phyloP scores from a whole-genome alignment of 1,140 invertebrate species.

The Drosophila jambulina region DNA sequence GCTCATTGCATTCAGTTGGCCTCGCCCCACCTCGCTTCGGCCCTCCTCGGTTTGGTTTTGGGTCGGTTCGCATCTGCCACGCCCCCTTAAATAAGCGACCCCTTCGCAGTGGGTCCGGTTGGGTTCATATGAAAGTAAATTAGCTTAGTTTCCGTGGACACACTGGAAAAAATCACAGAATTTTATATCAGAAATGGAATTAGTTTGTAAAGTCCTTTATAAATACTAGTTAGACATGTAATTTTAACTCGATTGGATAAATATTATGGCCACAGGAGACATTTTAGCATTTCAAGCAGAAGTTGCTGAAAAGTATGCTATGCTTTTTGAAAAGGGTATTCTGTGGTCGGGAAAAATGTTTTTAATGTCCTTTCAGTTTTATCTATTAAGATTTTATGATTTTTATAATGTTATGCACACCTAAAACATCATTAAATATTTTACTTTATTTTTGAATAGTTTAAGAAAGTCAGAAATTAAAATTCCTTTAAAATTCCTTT shows the following conservation, averaged over 20 bases:
- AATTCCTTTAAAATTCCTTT: neutral
- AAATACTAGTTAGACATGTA: neutral
- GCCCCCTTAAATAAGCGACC: constrained; percentile 17
- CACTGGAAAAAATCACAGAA: constrained; percentile 7
- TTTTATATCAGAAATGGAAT: rapidly evolving
- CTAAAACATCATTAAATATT: too few species aligned
- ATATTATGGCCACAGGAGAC: too few species aligned
- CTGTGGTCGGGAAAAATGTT: neutral
- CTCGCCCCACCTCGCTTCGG: neutral
- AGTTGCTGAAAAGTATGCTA: neutral
- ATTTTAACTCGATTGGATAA: neutral
- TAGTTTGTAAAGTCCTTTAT: neutral
- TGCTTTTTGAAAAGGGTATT: neutral
- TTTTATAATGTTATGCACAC: too few species aligned
- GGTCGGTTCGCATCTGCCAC: constrained; percentile 9
- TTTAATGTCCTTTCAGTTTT: too few species aligned
- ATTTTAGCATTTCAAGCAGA: neutral
- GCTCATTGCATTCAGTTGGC: constrained; percentile 51
- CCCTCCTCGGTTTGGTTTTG: constrained; percentile 38
- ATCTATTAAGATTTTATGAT: too few species aligned
- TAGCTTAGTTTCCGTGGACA: constrained; percentile 60
- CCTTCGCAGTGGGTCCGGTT: constrained; percentile 24
- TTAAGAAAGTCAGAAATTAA: neutral
- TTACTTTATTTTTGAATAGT: neutral
- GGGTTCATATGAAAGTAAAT: constrained; percentile 77